Conservation (phyloP, 2,888 invertebrate species). For the Camptogramma bilineatum region DNA sequence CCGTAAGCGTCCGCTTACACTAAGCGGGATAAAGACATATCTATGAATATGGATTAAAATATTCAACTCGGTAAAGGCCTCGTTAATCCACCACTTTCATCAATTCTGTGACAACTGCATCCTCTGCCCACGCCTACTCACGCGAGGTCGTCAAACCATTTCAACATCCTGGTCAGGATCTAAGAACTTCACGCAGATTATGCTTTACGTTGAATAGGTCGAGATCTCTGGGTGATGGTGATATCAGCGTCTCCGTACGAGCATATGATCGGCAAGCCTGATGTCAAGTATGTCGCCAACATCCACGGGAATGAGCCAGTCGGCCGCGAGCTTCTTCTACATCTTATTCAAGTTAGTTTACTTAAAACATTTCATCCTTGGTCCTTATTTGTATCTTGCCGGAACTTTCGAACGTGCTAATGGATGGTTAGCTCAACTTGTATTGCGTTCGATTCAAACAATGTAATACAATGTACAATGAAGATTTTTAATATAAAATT, state of each 20-base stretch:
- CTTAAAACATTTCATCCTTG: not conserved
- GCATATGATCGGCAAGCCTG: conserved; percentile 97
- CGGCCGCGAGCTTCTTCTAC: conserved; percentile 96
- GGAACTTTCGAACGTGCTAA: too few relatives aligned
- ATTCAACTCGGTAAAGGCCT: too few relatives aligned
- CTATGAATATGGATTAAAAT: too few relatives aligned
- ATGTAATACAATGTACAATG: too few relatives aligned
- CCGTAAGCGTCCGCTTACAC: not conserved
- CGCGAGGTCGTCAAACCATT: not conserved
- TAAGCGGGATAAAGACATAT: not conserved
- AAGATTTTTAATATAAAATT: too few relatives aligned
- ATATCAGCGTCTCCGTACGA: conserved; percentile 95
- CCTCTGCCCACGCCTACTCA: too few relatives aligned
- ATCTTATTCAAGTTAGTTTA: conserved; percentile 91
- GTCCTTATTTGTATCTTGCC: too few relatives aligned
- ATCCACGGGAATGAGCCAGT: conserved; percentile 99
- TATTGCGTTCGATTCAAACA: too few relatives aligned
- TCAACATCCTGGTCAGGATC: not conserved
- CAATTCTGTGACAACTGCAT: too few relatives aligned
- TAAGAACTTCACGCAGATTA: not conserved
- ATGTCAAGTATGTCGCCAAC: conserved; percentile 98
- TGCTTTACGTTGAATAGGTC: conserved; percentile 72
- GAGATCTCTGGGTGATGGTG: conserved; percentile 97
- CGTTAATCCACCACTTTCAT: too few relatives aligned
- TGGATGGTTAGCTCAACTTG: not conserved